phyloP scores from a whole-genome alignment of 2,888 invertebrate genomes.

The Chirona hameri region DNA sequence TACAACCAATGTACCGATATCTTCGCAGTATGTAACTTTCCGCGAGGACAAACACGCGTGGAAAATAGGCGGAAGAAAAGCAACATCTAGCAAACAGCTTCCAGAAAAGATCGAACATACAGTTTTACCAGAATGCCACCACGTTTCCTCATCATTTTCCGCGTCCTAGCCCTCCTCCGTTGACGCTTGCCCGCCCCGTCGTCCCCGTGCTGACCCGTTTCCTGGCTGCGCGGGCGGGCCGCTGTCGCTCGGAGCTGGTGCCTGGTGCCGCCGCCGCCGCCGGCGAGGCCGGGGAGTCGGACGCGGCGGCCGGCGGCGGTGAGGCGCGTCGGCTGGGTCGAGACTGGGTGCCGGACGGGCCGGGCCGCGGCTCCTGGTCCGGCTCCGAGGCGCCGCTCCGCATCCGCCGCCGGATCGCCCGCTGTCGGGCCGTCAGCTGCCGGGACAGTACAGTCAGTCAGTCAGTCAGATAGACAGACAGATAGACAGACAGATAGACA shows the following conservation, averaged over 20 bases:
- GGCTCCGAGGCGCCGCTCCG: conserved; percentile 38
- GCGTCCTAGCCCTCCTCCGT: too few relatives aligned
- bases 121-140: too few relatives aligned
- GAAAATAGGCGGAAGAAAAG: too few relatives aligned
- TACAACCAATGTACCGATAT: too few relatives aligned
- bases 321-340: conserved; percentile 2
- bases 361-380: conserved; percentile 3
- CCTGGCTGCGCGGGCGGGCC: neutral
- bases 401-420: conserved; percentile 41
- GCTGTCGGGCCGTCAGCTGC: conserved; percentile 47
- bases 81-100: too few relatives aligned
- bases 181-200: too few relatives aligned
- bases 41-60: too few relatives aligned
- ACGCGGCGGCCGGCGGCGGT: neutral
- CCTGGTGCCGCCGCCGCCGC: neutral
- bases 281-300: neutral
- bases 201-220: neutral
- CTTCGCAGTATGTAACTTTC: too few relatives aligned
- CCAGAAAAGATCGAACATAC: too few relatives aligned
- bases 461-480: too few relatives aligned
- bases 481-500: too few relatives aligned
- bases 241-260: neutral
- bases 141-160: too few relatives aligned
- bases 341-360: conserved; percentile 13
- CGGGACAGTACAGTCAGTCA: conserved; percentile 39